Conservation (phyloP, 2,797 vertebrate species). For the Molossus alvarezi region DNA sequence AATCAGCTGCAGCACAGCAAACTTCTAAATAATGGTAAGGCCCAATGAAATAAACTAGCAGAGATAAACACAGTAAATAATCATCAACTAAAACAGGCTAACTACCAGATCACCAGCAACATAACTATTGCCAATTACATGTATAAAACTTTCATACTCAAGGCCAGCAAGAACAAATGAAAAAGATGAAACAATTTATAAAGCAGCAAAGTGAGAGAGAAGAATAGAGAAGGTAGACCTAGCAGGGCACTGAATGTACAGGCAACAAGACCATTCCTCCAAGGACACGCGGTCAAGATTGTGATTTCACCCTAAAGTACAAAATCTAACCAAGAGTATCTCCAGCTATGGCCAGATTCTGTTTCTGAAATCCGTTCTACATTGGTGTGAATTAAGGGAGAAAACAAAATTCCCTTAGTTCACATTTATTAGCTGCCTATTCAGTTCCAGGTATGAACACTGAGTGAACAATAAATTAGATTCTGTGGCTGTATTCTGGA, state of each 20-base stretch:
- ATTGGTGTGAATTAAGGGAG: neutral
- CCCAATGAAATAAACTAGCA: constrained; percentile 61
- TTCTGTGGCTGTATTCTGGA: neutral
- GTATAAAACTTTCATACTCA: constrained; percentile 2
- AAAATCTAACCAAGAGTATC: no score
- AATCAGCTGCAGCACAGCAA: constrained; percentile 68
- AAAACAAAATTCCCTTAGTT: neutral
- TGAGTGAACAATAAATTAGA: neutral
- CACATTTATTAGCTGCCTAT: neutral
- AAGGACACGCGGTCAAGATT: rapidly evolving
- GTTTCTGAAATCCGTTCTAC: neutral
- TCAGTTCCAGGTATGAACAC: neutral
- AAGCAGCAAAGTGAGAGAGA: neutral
- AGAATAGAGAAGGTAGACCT: neutral
- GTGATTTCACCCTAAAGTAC: neutral
- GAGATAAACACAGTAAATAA: constrained; percentile 73
- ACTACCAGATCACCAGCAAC: constrained; percentile 69
- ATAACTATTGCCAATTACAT: constrained; percentile 66
- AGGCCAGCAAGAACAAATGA: constrained; percentile 44
- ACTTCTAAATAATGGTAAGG: constrained; percentile 54
- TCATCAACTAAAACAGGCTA: constrained; percentile 47
- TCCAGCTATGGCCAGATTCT: neutral
- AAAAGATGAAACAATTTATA: constrained; percentile 22
- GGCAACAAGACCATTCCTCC: neutral
- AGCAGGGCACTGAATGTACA: neutral